These are phyloP conservation scores for Porites australiensis DNA, from an alignment of 64 coral and sea anemone species.

Conservation along the genomic window DNA sequence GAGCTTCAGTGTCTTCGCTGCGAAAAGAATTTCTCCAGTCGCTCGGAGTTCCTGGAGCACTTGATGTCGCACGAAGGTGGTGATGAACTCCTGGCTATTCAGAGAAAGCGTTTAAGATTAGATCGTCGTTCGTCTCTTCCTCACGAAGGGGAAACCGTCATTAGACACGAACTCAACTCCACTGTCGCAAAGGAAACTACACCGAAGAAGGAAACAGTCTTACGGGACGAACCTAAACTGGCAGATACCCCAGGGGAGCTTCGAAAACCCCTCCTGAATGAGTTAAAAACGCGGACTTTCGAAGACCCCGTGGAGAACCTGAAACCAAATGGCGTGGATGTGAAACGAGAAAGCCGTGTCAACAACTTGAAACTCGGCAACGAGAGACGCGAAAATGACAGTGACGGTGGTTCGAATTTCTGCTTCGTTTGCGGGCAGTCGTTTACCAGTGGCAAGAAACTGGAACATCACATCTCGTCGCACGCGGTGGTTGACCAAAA, in stretches of 20 bases:
- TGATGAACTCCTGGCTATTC: conserved; percentile 58
- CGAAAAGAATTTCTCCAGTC: conserved; percentile 67
- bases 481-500: conserved; percentile 87
- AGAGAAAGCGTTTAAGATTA: conserved; percentile 69
- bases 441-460: conserved; percentile 82
- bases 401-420: conserved; percentile 48
- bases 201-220: neutral
- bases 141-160: conserved; percentile 14
- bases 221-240: neutral
- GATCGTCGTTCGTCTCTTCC: conserved; percentile 35
- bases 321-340: neutral
- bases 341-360: neutral
- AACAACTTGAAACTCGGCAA: neutral
- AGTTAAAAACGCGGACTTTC: neutral
- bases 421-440: conserved; percentile 85
- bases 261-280: neutral
- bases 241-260: neutral
- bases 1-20: conserved; percentile 62
- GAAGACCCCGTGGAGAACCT: neutral
- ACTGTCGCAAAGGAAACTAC: neutral
- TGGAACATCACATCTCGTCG: conserved; percentile 89
- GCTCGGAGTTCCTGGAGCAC: conserved; percentile 82
- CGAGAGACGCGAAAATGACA: conserved; percentile 42
- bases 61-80: conserved; percentile 89
- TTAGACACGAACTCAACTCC: conserved; percentile 28